Conservation (phyloP, 2,113 vertebrate genomes). For the Piaya cayana region DNA sequence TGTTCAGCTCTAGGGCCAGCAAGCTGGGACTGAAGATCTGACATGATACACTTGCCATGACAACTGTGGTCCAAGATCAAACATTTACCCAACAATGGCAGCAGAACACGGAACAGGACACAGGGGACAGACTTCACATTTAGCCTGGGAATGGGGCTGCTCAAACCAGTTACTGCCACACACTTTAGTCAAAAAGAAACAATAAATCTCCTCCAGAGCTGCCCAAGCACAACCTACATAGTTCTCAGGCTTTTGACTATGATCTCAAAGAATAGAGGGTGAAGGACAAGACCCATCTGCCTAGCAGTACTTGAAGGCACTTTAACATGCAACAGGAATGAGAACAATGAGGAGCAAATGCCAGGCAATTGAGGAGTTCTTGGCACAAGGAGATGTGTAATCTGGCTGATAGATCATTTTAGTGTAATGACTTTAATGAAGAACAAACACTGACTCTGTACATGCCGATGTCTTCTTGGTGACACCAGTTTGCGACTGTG, state of each 20-base stretch:
- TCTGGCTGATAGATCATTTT: neutral
- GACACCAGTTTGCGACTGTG: neutral
- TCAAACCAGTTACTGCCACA: neutral
- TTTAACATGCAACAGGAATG: neutral
- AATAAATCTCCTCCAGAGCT: neutral
- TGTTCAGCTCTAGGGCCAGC: neutral
- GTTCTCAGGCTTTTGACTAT: neutral
- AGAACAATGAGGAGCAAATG: neutral
- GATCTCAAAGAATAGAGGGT: neutral
- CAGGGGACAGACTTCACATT: neutral
- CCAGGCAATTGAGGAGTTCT: neutral
- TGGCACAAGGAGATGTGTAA: neutral
- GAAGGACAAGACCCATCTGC: neutral
- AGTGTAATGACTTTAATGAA: neutral
- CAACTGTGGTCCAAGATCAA: neutral
- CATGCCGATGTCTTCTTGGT: neutral
- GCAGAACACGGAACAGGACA: neutral
- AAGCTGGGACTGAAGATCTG: neutral
- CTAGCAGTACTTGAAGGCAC: neutral
- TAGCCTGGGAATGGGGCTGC: neutral
- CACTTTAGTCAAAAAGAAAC: neutral
- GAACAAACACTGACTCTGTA: neutral
- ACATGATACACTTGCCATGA: neutral
- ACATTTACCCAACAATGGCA: neutral
- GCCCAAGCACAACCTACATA: neutral